phyloP scores from a whole-genome alignment of 1,140 invertebrate genomes.

The Lineus longissimus region DNA sequence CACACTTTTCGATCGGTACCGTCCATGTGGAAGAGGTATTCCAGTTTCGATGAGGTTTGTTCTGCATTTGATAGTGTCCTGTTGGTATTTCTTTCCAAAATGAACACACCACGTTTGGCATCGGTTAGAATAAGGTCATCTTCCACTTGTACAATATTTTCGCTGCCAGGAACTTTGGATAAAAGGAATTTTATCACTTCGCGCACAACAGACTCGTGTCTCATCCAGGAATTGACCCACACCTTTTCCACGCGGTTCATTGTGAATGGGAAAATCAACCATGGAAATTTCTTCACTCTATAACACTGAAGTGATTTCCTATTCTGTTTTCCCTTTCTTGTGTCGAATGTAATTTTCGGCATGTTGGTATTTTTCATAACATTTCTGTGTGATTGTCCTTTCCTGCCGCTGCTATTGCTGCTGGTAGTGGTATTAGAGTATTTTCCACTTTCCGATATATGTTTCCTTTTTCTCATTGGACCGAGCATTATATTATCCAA shows the following conservation, averaged over 20 bases:
- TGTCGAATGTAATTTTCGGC: conserved; percentile 2
- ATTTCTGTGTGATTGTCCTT: background rate
- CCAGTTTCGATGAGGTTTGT: background rate
- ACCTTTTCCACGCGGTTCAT: conserved; percentile 3
- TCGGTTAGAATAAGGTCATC: conserved; percentile 1
- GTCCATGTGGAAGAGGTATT: background rate
- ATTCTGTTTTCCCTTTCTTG: conserved; percentile 1
- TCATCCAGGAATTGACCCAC: conserved; percentile 5
- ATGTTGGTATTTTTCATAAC: conserved; percentile 5
- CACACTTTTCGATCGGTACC: background rate
- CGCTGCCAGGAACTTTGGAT: background rate
- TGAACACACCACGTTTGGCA: background rate
- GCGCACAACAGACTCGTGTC: background rate
- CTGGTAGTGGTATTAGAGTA: no score
- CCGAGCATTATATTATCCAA: background rate
- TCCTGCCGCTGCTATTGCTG: background rate
- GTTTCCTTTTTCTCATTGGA: conserved; percentile 4
- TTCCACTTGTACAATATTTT: background rate
- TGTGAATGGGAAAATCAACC: conserved; percentile 1
- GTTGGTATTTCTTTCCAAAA: conserved; percentile 1
- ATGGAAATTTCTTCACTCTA: conserved; percentile 6
- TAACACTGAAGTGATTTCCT: background rate
- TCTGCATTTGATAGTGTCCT: background rate
- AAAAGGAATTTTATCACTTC: conserved; percentile 3
- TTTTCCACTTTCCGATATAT: background rate